Conservation (phyloP, 1,140 invertebrate genomes). For the Hydropsyche tenuis region DNA sequence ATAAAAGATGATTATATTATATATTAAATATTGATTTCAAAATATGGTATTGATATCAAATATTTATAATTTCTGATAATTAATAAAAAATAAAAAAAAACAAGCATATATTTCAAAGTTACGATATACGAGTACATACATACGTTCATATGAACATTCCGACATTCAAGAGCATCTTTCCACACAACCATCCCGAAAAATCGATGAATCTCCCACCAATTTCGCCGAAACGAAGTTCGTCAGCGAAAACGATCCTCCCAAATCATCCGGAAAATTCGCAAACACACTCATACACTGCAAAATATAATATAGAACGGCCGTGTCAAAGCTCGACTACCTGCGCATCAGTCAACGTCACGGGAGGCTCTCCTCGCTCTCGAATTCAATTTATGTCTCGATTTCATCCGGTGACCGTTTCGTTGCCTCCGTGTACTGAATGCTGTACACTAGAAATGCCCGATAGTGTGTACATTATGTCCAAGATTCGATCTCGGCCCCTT, state of each 20-base stretch:
- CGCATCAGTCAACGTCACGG: slow-evolving; percentile 14
- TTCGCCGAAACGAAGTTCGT: background rate
- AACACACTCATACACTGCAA: no score
- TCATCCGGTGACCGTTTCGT: slow-evolving; percentile 4
- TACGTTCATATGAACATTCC: no score
- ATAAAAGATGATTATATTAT: no score
- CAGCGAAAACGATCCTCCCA: background rate
- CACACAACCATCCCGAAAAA: no score
- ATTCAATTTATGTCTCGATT: slow-evolving; percentile 24
- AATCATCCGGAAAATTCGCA: no score
- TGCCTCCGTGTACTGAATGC: background rate
- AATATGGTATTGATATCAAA: no score
- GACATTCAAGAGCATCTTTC: no score
- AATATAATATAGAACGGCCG: background rate
- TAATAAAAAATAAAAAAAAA: no score
- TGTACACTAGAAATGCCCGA: background rate
- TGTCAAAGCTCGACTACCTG: slow-evolving; percentile 15
- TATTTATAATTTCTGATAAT: no score
- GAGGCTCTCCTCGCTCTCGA: slow-evolving; percentile 10
- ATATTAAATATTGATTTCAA: no score
- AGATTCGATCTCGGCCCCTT: background rate
- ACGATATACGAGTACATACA: no score
- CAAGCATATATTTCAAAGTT: no score
- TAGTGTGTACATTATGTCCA: background rate
- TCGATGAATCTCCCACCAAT: background rate